A percentile compares a stretch with the other conserved stretches of the same genome.
These are phyloP conservation scores for Caerostris extrusa DNA, from an alignment of 1,140 invertebrate species.

Conservation along the genomic window DNA sequence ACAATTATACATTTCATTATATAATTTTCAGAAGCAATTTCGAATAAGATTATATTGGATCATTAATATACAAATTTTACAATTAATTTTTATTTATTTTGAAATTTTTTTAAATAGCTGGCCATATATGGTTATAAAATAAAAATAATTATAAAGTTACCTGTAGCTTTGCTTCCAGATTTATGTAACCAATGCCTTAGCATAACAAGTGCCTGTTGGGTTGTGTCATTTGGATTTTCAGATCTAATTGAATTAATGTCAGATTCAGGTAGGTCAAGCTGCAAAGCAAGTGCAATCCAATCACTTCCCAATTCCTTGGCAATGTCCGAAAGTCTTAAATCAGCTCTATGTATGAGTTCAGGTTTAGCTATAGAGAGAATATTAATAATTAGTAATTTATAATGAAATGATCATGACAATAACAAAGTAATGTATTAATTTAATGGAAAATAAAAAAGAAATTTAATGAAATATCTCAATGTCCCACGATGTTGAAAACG, in stretches of 20 bases:
- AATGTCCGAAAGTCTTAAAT: conserved; percentile 93
- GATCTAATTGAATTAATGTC: conserved; percentile 94
- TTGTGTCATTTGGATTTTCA: conserved; percentile 91
- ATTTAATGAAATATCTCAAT: too few relatives aligned
- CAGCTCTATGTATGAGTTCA: conserved; percentile 88
- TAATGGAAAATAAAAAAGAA: background rate
- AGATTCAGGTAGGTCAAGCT: conserved; percentile 90
- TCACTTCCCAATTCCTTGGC: conserved; percentile 95
- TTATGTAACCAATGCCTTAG: conserved; percentile 90
- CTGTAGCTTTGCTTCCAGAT: conserved; percentile 69
- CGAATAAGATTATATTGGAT: too few relatives aligned
- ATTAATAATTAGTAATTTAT: background rate
- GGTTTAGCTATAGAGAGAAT: conserved; percentile 81
- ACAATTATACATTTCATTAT: too few relatives aligned
- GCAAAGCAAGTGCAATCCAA: conserved; percentile 92
- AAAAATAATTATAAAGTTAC: background rate
- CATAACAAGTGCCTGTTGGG: conserved; percentile 96
- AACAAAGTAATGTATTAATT: background rate
- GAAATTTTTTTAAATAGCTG: too few relatives aligned
- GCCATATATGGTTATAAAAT: too few relatives aligned
- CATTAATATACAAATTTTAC: too few relatives aligned
- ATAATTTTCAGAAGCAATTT: too few relatives aligned
- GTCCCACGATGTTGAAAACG: too few relatives aligned
- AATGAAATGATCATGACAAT: background rate
- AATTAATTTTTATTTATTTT: too few relatives aligned